Evolutionary conservation across 1,140 invertebrate genomes (phyloP), one percentile per base, ranked within the genome.

Genomic region (Drosophila nasuta): DNA sequence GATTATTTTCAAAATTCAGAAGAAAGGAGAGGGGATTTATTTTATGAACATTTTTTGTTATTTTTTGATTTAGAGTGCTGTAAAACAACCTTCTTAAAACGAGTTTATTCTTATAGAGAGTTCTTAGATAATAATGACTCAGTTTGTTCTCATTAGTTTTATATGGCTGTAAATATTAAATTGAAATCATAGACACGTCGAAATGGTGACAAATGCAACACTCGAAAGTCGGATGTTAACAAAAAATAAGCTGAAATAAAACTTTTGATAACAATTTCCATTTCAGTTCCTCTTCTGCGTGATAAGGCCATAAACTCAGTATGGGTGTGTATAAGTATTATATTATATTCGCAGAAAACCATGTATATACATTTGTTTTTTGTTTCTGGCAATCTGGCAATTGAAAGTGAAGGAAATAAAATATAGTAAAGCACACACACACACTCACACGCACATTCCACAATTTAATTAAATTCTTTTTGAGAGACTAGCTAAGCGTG

Each of bases 401-500:
- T 64, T 77, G 81, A 77, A 83, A 77, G 73, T 70, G 62, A 77
- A 66, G 10, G 5, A 83, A 60, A 64, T 38, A 35, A 75, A 54
- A 54, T 43, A 35, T 71, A 48, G 41, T 15, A 41, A 67, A 41
- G 33, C 20, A 30, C n/a, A 49, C 10, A 7, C 3, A 38, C 46
- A 60, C 48, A 41, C 48, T 52, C 25, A 57, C 38, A 41, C n/a
- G 25, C 2, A 33, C n/a, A 48, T 13, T 13, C 11, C 59, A 58
- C 64, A 68, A 64, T 65, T 77, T 75, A 52, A 78, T 71, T 74
- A 52, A 64, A 63, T 68, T 74, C 60, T 67, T 59, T 64, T 54
- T 15, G 49, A 54, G 15, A 60, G 74, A 66, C 76, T 76, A 71
- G 79, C 43, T 63, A 68, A 86, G 82, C 82, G 82, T 82, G 82